Percentiles rank a stretch among this genome's conserved stretches.
These are phyloP conservation scores for Nomada flava DNA, from an alignment of 2,888 invertebrate genomes.

Conservation along the genomic window DNA sequence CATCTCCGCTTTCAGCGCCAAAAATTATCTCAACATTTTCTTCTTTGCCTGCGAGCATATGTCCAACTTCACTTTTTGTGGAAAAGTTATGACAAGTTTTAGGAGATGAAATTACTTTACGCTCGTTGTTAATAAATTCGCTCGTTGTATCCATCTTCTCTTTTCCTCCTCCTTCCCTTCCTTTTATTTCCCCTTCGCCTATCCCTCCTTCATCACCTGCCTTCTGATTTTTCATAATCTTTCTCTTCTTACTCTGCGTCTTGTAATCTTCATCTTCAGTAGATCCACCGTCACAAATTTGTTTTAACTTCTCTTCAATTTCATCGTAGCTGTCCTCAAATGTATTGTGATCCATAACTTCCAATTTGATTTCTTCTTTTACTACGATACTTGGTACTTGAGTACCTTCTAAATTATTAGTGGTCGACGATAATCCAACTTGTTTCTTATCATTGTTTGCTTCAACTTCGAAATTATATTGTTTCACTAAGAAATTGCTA, in stretches of 20 bases:
- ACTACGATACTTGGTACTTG: conserved; percentile 13
- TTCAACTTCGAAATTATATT: conserved; percentile 7
- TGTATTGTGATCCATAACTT: conserved; percentile 59
- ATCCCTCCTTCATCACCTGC: not conserved
- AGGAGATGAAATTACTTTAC: conserved; percentile 4
- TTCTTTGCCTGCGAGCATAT: conserved; percentile 43
- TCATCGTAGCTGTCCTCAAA: conserved; percentile 75
- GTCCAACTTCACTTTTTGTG: conserved; percentile 52
- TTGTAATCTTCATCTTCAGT: conserved; percentile 50
- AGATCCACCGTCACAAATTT: conserved; percentile 68
- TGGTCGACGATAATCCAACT: not conserved
- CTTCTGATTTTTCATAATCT: conserved; percentile 10
- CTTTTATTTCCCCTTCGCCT: too few relatives aligned
- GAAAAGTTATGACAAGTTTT: conserved; percentile 44
- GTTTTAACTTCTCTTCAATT: conserved; percentile 76
- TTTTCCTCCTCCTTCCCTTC: not conserved
- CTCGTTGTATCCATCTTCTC: conserved; percentile 10
- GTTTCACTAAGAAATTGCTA: not conserved
- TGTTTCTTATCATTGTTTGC: conserved; percentile 8
- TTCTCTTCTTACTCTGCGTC: conserved; percentile 1
- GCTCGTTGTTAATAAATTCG: conserved; percentile 16
- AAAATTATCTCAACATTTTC: conserved; percentile 71
- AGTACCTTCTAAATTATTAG: conserved; percentile 1
- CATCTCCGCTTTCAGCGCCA: conserved; percentile 68
- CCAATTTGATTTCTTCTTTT: conserved; percentile 69